Base-by-base conservation (phyloP, 2,797 vertebrate species). In the Hippocampus kuda region DNA sequence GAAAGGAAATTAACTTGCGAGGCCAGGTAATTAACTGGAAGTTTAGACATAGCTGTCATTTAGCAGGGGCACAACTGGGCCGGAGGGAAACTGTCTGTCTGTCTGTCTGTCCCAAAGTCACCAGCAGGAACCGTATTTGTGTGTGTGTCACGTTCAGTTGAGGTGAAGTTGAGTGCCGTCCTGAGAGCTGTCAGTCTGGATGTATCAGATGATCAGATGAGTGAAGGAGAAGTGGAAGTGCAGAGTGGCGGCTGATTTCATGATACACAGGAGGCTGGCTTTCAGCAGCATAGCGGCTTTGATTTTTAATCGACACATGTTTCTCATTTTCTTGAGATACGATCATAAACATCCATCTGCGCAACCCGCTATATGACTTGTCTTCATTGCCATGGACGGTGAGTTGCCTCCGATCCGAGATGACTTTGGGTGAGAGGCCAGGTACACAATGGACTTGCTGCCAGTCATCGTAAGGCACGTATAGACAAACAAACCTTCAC, bases 1-100 rank as follows among this genome's bases (percentile, higher is more conserved):
- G 82, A 86, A 81, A 84, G 84, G 78, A 82, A 86, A 84, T 82
- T 75, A 86, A 79, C 76, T 81, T 26, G 77, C 84, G 48, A 81
- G 77, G 80, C 77, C 83, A 88, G 82, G 83, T 88, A 88, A 88
- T 88, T 88, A 88, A 85, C 80, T 85, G 80, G 77, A 86, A 86
- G 83, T 79, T 79, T 73, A 87, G 81, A 66, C 65, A 48, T 49
- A 65, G 79, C 76, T 83, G 77, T 78, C 77, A 77, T 77, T 75
- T 79, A 69, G 26, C 67, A 76, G 67, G 79, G 79, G 73, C 76
- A 82, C 75, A 48, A 24, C 73, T 16, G 73, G 68, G 76, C 85
- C 80, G 67, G 65, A 34, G 83, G 84, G 84, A 73, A 78, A 72
- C 72, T 77, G 73, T 76, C 30, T 34, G 30, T 34, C 34, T 30